A percentile compares a stretch with the other conserved stretches of the same genome.
Conservation (phyloP, 2,797 vertebrate genomes). For the Labroides dimidiatus region DNA sequence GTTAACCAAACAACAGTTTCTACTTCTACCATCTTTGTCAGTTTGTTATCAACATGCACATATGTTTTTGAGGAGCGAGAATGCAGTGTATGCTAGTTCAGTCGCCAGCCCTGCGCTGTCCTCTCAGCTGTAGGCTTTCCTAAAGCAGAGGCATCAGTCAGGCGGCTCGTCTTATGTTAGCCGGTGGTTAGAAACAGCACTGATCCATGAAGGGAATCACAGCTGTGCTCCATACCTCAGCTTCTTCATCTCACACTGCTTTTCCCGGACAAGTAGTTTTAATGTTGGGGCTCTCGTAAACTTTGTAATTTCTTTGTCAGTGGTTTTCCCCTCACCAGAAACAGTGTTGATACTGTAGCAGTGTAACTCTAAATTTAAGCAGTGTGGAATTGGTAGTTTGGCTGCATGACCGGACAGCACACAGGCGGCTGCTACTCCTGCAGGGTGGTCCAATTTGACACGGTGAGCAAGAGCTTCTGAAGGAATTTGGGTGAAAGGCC, state of each 20-base stretch:
- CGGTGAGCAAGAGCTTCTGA: slow-evolving; percentile 38
- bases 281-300: slow-evolving; percentile 5
- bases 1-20: slow-evolving; percentile 1
- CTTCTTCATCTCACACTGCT: slow-evolving; percentile 45
- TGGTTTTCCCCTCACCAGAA: slow-evolving; percentile 14
- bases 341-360: slow-evolving; percentile 28
- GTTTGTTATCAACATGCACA: slow-evolving; percentile 1
- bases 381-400: slow-evolving; percentile 42
- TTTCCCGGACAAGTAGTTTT: slow-evolving; percentile 27
- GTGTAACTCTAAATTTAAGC: slow-evolving; percentile 32
- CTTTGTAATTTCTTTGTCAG: slow-evolving; percentile 44
- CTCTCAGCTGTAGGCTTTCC: slow-evolving; percentile 60
- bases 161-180: slow-evolving; percentile 48
- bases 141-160: slow-evolving; percentile 57
- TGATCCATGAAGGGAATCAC: slow-evolving; percentile 38
- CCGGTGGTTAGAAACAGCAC: slow-evolving; percentile 14
- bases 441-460: slow-evolving; percentile 75
- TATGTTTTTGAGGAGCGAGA: slow-evolving; percentile 54
- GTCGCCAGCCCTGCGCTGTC: slow-evolving; percentile 26
- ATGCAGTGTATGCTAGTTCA: slow-evolving; percentile 55
- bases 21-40: background rate
- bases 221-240: slow-evolving; percentile 66
- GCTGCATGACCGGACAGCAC: slow-evolving; percentile 28
- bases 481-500: slow-evolving; percentile 44
- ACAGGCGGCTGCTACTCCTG: slow-evolving; percentile 28